These are phyloP conservation scores for Eupithecia subumbrata DNA, from an alignment of 2,888 invertebrate genomes.

Conservation along the genomic window DNA sequence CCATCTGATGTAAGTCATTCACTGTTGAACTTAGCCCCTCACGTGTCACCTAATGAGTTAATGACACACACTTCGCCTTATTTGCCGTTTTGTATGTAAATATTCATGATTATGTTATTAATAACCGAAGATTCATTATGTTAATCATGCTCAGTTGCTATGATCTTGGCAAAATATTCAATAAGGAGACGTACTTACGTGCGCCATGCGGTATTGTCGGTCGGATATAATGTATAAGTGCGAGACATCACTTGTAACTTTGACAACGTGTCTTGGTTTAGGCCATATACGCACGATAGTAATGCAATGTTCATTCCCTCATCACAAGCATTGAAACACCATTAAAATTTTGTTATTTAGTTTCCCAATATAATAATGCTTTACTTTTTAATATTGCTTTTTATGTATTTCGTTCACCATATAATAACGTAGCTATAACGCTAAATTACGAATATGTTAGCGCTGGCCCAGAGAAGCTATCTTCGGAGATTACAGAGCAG, in stretches of 20 bases:
- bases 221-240: neutral
- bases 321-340: neutral
- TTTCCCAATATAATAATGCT: neutral
- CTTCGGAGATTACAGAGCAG: conserved; percentile 35
- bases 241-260: neutral
- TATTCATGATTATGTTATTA: conserved; percentile 5
- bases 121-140: neutral
- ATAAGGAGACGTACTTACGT: neutral
- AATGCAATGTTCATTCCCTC: neutral
- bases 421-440: conserved; percentile 36
- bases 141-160: conserved; percentile 1
- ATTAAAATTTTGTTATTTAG: neutral
- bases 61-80: conserved; percentile 27
- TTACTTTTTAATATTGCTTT: too few relatives aligned
- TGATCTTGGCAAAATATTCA: neutral
- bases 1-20: conserved; percentile 13
- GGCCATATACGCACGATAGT: neutral
- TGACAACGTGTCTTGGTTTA: neutral
- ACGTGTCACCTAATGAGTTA: conserved; percentile 14
- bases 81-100: conserved; percentile 36
- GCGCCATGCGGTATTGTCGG: neutral
- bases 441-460: conserved; percentile 9
- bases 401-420: neutral
- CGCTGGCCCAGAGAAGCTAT: conserved; percentile 38
- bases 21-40: conserved; percentile 16